phyloP scores from a whole-genome alignment of 2,113 vertebrate species.

The Panthera uncia region DNA sequence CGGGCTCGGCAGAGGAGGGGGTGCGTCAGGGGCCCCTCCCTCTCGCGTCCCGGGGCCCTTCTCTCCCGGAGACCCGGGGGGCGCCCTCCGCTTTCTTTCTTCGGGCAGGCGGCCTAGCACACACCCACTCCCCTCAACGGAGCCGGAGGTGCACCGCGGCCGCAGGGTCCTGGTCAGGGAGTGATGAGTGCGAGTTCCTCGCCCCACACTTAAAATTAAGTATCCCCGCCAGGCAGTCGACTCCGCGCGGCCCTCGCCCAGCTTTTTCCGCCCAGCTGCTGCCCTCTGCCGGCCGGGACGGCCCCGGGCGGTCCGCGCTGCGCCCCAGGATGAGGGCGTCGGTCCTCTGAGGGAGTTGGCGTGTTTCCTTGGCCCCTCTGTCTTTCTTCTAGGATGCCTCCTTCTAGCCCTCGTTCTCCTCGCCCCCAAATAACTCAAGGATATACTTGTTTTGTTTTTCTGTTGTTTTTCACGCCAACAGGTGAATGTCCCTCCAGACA shows the following conservation, averaged over 20 bases:
- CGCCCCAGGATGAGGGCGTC: background rate
- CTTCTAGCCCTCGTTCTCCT: background rate
- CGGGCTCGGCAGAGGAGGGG: background rate
- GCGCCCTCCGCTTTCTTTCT: background rate
- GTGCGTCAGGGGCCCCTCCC: background rate
- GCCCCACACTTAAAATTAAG: slow-evolving; percentile 54
- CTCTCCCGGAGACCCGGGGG: background rate
- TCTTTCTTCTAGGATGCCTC: background rate
- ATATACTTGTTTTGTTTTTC: background rate
- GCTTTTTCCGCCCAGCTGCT: slow-evolving; percentile 70
- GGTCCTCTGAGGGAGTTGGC: accelerated
- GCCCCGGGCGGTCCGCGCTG: background rate
- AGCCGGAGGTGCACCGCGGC: slow-evolving; percentile 77
- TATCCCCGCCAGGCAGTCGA: background rate
- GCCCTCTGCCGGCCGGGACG: slow-evolving; percentile 81
- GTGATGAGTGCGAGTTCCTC: slow-evolving; percentile 84
- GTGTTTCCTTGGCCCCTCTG: background rate
- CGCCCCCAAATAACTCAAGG: background rate
- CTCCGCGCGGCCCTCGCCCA: background rate
- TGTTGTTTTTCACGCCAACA: background rate
- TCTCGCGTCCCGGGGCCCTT: background rate
- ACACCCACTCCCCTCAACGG: slow-evolving; percentile 83
- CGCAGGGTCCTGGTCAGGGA: slow-evolving; percentile 78
- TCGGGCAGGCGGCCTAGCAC: slow-evolving; percentile 52
- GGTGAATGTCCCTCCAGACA: background rate